These are phyloP conservation scores for Pantelozetes paolii DNA, from an alignment of 2,888 invertebrate genomes.

Conservation along the genomic window DNA sequence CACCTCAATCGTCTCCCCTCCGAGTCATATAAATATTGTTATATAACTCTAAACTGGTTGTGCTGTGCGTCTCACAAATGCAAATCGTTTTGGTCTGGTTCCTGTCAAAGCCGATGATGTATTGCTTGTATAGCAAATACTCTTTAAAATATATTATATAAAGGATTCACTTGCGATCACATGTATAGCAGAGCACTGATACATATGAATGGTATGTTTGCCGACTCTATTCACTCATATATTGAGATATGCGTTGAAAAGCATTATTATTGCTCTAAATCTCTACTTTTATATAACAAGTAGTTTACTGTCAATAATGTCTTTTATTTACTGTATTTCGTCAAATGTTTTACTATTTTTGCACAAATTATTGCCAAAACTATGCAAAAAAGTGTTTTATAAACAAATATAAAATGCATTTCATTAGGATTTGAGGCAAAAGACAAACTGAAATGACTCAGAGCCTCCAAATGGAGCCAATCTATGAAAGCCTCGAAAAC, in stretches of 20 bases:
- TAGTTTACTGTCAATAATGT: conserved; percentile 18
- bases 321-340: background rate
- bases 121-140: conserved; percentile 1
- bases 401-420: background rate
- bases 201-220: conserved; percentile 11
- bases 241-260: conserved; percentile 19
- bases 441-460: background rate
- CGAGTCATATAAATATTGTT: conserved; percentile 21
- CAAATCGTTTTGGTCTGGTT: conserved; percentile 36
- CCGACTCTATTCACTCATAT: background rate
- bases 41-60: conserved; percentile 32
- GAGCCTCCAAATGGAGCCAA: conserved; percentile 20
- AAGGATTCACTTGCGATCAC: conserved; percentile 15
- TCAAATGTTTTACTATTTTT: background rate
- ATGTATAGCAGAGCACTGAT: conserved; percentile 5
- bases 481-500: background rate
- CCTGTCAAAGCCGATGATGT: conserved; percentile 31
- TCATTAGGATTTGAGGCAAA: too few species aligned
- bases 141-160: background rate
- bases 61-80: conserved; percentile 21
- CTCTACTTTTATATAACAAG: conserved; percentile 13
- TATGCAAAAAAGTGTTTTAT: conserved; percentile 13
- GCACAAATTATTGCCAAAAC: background rate
- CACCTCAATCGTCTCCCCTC: conserved; percentile 32
- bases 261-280: conserved; percentile 12